These are phyloP conservation scores for Passer montanus DNA, from an alignment of 2,113 vertebrate species.

Conservation along the genomic window DNA sequence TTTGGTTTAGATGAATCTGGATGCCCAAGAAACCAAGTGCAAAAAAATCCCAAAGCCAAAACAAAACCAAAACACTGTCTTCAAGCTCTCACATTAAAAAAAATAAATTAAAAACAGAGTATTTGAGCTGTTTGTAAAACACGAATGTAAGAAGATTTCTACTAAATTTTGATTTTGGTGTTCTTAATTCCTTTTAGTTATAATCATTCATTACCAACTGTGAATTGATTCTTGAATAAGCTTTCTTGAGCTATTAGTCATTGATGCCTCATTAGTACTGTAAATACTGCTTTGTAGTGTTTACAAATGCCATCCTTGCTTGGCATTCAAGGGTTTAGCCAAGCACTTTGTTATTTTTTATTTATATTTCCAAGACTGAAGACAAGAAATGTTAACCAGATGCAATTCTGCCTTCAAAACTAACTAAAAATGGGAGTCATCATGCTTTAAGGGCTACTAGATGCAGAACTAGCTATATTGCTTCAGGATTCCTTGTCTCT, in stretches of 20 bases:
- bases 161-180: neutral
- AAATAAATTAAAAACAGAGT: accelerated
- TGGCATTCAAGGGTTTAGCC: slow-evolving; percentile 7
- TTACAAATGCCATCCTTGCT: neutral
- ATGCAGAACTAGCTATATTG: neutral
- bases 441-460: neutral
- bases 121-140: neutral
- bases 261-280: slow-evolving; percentile 31
- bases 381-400: neutral
- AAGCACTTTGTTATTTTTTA: slow-evolving; percentile 5
- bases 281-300: slow-evolving; percentile 19
- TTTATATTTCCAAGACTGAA: slow-evolving; percentile 1
- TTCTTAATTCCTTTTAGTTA: neutral
- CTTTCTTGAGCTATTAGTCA: slow-evolving; percentile 15
- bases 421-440: neutral
- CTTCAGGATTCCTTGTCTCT: neutral
- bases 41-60: accelerated
- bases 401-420: neutral
- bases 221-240: slow-evolving; percentile 15
- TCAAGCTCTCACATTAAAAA: too few relatives aligned
- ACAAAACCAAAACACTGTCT: neutral
- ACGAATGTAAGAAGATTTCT: neutral
- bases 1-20: neutral
- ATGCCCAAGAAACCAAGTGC: neutral
- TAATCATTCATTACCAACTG: neutral